A percentile compares a stretch with the other conserved stretches of the same genome.
These are phyloP conservation scores for Epinephelus fuscoguttatus DNA, from an alignment of 2,113 vertebrate genomes.

Conservation along the genomic window DNA sequence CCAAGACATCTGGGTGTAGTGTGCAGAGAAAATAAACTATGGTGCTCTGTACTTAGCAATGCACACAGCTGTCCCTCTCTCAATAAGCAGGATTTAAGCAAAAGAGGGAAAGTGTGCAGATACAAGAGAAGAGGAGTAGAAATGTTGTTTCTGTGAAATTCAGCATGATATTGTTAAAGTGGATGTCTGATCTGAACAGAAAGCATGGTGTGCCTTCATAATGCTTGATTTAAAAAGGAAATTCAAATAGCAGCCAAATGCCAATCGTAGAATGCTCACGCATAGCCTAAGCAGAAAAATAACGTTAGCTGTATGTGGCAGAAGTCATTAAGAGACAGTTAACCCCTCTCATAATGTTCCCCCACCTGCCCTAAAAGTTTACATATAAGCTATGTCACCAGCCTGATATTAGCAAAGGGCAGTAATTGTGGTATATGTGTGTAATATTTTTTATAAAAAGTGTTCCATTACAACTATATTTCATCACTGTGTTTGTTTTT, in stretches of 20 bases:
- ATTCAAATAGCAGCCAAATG: not conserved
- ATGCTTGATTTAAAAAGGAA: conserved; percentile 2
- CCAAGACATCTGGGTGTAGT: conserved; percentile 21
- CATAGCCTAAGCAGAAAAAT: conserved; percentile 6
- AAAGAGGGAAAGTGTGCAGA: not conserved
- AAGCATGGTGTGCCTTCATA: conserved; percentile 1
- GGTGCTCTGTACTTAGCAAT: not conserved
- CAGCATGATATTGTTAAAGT: not conserved
- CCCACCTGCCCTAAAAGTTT: conserved; percentile 8
- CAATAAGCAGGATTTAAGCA: not conserved
- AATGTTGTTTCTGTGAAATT: conserved; percentile 21
- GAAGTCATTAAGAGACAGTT: not conserved
- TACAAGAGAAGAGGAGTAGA: not conserved
- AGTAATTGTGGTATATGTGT: conserved; percentile 22
- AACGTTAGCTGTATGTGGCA: not conserved
- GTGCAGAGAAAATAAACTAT: conserved; percentile 28
- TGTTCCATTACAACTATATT: conserved; percentile 36
- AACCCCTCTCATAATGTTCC: not conserved
- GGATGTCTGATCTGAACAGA: conserved; percentile 5
- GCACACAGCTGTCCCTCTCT: conserved; percentile 18
- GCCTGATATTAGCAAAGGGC: not conserved
- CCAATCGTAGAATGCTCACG: not conserved
- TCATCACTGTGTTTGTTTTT: conserved; percentile 59
- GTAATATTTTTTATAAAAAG: conserved; percentile 50
- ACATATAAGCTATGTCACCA: conserved; percentile 11